Evolutionary conservation across 2,113 vertebrate species (phyloP).

Genomic region (Phoenicopterus ruber): DNA sequence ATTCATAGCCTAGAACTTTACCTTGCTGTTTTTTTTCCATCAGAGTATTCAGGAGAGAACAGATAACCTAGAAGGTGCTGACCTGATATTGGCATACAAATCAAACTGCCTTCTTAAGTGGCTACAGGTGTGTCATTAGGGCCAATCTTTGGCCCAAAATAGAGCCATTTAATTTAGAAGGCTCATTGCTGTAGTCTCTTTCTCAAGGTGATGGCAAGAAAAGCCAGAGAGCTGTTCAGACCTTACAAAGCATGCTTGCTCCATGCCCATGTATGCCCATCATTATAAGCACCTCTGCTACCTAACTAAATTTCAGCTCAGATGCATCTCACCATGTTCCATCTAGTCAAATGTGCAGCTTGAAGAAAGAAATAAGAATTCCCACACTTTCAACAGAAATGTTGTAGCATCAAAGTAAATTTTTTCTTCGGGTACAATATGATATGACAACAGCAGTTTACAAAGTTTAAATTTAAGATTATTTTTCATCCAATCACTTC

Average conservation of each 20-base stretch:
- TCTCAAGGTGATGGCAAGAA: neutral
- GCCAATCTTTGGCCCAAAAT: neutral
- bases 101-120: neutral
- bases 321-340: neutral
- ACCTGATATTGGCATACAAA: neutral
- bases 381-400: neutral
- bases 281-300: neutral
- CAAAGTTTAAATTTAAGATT: neutral
- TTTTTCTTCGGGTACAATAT: neutral
- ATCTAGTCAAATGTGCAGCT: neutral
- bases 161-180: neutral
- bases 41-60: fast-evolving
- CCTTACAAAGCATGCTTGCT: neutral
- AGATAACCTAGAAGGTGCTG: neutral
- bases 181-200: neutral
- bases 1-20: neutral
- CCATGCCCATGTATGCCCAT: neutral
- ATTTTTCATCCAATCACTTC: neutral
- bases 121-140: neutral
- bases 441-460: neutral
- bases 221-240: neutral
- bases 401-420: neutral
- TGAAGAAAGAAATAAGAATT: neutral
- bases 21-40: fast-evolving
- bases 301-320: neutral